A percentile compares a stretch with the other conserved stretches of the same genome.
Conservation (phyloP, 2,113 vertebrate genomes). For the Rattus norvegicus region GRCr8 NC_086021.1:179037501-179038000, state of each 20-base stretch:
- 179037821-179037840: background rate
- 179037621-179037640: background rate
- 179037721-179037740: rapidly evolving
- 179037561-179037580: rapidly evolving
- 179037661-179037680: background rate
- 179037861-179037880: rapidly evolving
- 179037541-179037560: rapidly evolving
- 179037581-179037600: background rate
- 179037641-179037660: background rate
- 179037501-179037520: background rate
- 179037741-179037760: background rate
- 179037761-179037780: rapidly evolving
- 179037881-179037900: background rate
- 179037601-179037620: background rate
- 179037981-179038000: background rate
- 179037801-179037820: background rate
- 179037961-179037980: background rate
- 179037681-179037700: rapidly evolving
- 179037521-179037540: rapidly evolving
- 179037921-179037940: background rate
- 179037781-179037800: background rate
- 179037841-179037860: background rate
- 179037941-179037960: background rate
- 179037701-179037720: rapidly evolving
- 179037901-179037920: background rate